Evolutionary conservation across 2,797 vertebrate species (phyloP).

Genomic region (Enteromius mattozi): DNA sequence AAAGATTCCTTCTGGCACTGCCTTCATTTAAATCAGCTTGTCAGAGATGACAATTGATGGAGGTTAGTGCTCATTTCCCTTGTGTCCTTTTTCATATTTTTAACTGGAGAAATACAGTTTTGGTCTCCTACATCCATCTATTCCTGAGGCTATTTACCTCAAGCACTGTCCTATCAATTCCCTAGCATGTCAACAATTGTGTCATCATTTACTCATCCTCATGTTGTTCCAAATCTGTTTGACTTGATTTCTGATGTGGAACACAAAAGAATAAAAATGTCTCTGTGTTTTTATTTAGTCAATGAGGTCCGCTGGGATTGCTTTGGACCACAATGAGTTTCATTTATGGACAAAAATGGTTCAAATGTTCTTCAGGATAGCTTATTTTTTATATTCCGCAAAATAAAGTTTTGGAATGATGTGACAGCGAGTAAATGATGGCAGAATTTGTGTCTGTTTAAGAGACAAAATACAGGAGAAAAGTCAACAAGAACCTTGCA

Average conservation of each 20-base stretch:
- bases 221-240: not conserved
- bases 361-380: not conserved
- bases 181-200: not conserved
- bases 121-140: not conserved
- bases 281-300: not conserved
- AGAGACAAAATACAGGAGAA: constrained; percentile 3
- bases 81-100: constrained; percentile 17
- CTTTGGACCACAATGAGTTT: not conserved
- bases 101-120: constrained; percentile 11
- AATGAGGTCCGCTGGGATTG: not conserved
- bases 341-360: not conserved
- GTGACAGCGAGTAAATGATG: not conserved
- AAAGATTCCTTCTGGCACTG: constrained; percentile 13
- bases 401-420: not conserved
- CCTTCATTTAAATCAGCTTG: constrained; percentile 46
- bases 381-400: not conserved
- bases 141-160: constrained; percentile 22
- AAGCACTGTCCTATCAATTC: constrained; percentile 5
- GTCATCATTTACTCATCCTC: not conserved
- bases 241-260: not conserved
- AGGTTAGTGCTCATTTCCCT: constrained; percentile 13
- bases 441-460: not conserved
- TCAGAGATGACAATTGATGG: constrained; percentile 44
- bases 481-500: not conserved
- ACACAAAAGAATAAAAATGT: too few relatives aligned